Evolutionary conservation across 1,140 invertebrate genomes (phyloP).

Genomic region (Solen grandis): DNA sequence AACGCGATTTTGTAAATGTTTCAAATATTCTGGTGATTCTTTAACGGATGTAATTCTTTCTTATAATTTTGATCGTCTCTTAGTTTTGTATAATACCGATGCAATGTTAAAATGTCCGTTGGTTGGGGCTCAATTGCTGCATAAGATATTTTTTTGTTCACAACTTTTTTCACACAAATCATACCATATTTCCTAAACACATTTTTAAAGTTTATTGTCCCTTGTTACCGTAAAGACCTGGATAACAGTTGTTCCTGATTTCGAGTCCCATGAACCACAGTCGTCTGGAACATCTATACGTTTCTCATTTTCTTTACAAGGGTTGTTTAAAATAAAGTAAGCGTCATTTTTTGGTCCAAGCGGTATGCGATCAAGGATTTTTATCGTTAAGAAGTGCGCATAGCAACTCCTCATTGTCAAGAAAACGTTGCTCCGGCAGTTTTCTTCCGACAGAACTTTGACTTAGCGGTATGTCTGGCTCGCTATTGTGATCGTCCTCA

Average conservation of each 20-base stretch:
- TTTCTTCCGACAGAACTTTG: not conserved
- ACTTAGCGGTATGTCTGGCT: not conserved
- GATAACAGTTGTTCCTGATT: not conserved
- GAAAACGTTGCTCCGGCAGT: not conserved
- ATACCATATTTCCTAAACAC: not conserved
- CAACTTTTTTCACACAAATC: not conserved
- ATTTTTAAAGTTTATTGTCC: not conserved
- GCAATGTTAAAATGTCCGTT: not conserved
- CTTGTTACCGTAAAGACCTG: not conserved
- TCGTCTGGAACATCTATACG: not conserved
- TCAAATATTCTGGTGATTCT: not conserved
- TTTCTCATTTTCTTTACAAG: not conserved
- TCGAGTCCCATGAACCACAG: conserved; percentile 1
- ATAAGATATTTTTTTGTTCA: conserved; percentile 14
- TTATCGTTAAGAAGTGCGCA: not conserved
- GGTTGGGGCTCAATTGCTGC: conserved; percentile 6
- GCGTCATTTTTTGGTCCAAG: not conserved
- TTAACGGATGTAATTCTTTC: conserved; percentile 1
- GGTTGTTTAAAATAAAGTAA: not conserved
- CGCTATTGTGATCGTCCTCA: not conserved
- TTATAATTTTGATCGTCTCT: not conserved
- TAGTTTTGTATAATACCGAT: conserved; percentile 12
- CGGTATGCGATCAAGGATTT: not conserved
- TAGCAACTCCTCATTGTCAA: not conserved
- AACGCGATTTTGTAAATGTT: not conserved